These are phyloP conservation scores for Hiodon tergisus DNA, from an alignment of 2,113 vertebrate species.

Conservation along the genomic window DNA sequence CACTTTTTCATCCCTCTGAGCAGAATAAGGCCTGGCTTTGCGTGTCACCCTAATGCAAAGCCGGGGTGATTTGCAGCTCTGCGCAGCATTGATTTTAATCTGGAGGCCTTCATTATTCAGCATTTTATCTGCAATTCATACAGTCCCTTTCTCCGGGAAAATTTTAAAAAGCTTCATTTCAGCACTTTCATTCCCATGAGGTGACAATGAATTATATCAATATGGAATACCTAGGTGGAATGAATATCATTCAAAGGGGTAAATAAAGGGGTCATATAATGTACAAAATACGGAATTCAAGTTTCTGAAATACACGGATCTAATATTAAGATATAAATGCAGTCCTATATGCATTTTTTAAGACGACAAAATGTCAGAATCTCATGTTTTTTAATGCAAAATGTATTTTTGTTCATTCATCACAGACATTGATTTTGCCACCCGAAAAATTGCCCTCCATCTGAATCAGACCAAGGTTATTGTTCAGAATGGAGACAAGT, in stretches of 20 bases:
- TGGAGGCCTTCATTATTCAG: slow-evolving; percentile 53
- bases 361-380: slow-evolving; percentile 35
- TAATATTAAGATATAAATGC: slow-evolving; percentile 44
- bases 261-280: slow-evolving; percentile 49
- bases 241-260: slow-evolving; percentile 48
- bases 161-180: slow-evolving; percentile 36
- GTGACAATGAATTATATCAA: slow-evolving; percentile 42
- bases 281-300: slow-evolving; percentile 47
- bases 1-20: slow-evolving; percentile 39
- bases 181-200: slow-evolving; percentile 44
- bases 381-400: too few species aligned
- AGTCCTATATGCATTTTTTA: slow-evolving; percentile 32
- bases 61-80: slow-evolving; percentile 12
- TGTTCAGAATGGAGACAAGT: slow-evolving; percentile 78
- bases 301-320: slow-evolving; percentile 49
- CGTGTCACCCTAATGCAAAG: neutral
- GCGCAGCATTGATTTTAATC: slow-evolving; percentile 36
- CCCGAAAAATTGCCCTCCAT: slow-evolving; percentile 80
- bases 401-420: neutral
- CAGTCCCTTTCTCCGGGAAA: slow-evolving; percentile 24
- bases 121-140: slow-evolving; percentile 53
- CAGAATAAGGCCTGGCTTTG: slow-evolving; percentile 13
- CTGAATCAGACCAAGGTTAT: slow-evolving; percentile 86
- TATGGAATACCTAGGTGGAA: slow-evolving; percentile 46
- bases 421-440: slow-evolving; percentile 90